These are phyloP conservation scores for Sycophila sp. DNA, from an alignment of 1,140 invertebrate species.

Conservation along the genomic window DNA sequence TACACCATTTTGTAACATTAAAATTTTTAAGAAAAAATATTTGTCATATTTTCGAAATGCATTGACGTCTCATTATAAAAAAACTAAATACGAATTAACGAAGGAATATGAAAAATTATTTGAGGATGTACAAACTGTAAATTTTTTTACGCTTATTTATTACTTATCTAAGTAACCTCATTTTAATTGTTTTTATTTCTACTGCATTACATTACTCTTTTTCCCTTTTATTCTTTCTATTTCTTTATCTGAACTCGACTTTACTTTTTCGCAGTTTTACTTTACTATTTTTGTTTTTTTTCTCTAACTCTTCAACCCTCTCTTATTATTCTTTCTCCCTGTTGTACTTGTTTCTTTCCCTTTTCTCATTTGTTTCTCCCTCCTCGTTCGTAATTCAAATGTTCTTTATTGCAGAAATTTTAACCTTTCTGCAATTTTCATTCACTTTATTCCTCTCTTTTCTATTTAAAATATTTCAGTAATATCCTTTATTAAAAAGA, in stretches of 20 bases:
- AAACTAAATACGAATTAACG: neutral
- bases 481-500: too few relatives aligned
- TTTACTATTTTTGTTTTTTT: conserved; percentile 44
- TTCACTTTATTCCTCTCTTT: too few relatives aligned
- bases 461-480: too few relatives aligned
- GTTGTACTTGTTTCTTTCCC: conserved; percentile 22
- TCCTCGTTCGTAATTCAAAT: conserved; percentile 39
- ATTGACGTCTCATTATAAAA: too few relatives aligned
- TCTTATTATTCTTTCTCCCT: conserved; percentile 30
- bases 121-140: too few relatives aligned
- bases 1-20: too few relatives aligned
- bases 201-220: neutral
- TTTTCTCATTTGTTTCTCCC: conserved; percentile 36
- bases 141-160: too few relatives aligned
- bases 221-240: conserved; percentile 6
- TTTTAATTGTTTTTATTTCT: neutral
- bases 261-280: conserved; percentile 40
- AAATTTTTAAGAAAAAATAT: too few relatives aligned
- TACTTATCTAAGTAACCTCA: too few relatives aligned
- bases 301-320: conserved; percentile 30
- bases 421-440: neutral
- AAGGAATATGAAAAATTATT: neutral
- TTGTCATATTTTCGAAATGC: too few relatives aligned
- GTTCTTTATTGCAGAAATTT: conserved; percentile 24
- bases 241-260: conserved; percentile 7